A percentile compares a stretch with the other conserved stretches of the same genome.
Conservation (phyloP, 2,113 vertebrate genomes). For the Echinops telfairi region DNA sequence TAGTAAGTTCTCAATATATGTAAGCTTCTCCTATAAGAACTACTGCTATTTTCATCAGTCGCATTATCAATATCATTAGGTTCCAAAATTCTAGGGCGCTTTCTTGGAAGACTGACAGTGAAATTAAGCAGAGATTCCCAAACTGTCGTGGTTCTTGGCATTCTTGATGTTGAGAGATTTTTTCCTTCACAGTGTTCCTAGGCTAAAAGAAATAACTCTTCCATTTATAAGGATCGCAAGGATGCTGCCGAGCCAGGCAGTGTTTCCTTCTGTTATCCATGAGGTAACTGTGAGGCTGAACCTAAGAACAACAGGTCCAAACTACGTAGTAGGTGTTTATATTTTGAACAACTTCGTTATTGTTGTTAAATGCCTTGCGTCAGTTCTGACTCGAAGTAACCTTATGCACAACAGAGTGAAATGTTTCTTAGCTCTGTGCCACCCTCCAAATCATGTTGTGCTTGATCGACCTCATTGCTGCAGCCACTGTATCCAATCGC, state of each 20-base stretch:
- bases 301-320: too few relatives aligned
- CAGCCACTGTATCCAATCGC: too few relatives aligned
- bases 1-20: not conserved
- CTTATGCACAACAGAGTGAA: not conserved
- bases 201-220: constrained; percentile 5
- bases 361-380: not conserved
- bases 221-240: too few relatives aligned
- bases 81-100: not conserved
- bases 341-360: not conserved
- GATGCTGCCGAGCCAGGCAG: too few relatives aligned
- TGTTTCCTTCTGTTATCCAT: too few relatives aligned
- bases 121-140: not conserved
- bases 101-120: not conserved
- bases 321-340: too few relatives aligned
- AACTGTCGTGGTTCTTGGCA: not conserved
- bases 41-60: not conserved
- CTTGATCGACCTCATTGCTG: too few relatives aligned
- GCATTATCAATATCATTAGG: too few relatives aligned
- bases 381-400: not conserved
- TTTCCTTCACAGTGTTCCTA: not conserved
- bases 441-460: too few relatives aligned
- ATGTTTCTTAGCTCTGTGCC: too few relatives aligned
- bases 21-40: fast-evolving
- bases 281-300: too few relatives aligned
- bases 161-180: not conserved